Evolutionary conservation across 2,113 vertebrate species (phyloP).

Genomic region (Diadophis punctatus): DNA sequence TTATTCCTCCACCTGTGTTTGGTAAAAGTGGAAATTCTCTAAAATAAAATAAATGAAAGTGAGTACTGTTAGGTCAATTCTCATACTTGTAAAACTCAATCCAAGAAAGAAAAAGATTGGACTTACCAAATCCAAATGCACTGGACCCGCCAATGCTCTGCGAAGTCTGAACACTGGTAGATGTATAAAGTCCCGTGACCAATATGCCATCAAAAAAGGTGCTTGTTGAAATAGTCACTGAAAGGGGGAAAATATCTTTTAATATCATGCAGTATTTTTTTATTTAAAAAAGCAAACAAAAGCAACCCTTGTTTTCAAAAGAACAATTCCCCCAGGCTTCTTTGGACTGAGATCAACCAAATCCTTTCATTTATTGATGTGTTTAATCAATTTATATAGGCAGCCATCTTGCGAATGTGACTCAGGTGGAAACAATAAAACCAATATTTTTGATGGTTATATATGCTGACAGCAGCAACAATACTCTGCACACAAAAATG

Average conservation of each 20-base stretch:
- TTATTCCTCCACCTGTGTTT: not conserved
- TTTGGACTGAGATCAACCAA: not conserved
- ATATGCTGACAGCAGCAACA: no score
- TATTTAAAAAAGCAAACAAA: constrained; percentile 8
- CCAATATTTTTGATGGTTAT: not conserved
- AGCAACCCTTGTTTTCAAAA: not conserved
- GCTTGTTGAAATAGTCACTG: constrained; percentile 95
- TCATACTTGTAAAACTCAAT: not conserved
- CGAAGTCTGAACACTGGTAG: constrained; percentile 88
- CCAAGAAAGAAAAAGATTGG: not conserved
- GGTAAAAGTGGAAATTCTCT: not conserved
- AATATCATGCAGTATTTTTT: not conserved
- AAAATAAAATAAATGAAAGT: not conserved
- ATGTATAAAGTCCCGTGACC: constrained; percentile 96
- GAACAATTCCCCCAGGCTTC: not conserved
- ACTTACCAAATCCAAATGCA: constrained; percentile 96
- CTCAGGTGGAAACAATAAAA: not conserved
- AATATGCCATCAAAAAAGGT: constrained; percentile 93
- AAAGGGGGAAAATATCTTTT: constrained; percentile 44
- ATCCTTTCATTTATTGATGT: not conserved
- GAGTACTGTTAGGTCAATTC: not conserved
- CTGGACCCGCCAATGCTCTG: constrained; percentile 85
- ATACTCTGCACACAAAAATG: no score
- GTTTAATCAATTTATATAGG: not conserved
- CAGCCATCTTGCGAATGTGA: not conserved